Conservation (phyloP, 2,797 vertebrate genomes). For the Masticophis lateralis region DNA sequence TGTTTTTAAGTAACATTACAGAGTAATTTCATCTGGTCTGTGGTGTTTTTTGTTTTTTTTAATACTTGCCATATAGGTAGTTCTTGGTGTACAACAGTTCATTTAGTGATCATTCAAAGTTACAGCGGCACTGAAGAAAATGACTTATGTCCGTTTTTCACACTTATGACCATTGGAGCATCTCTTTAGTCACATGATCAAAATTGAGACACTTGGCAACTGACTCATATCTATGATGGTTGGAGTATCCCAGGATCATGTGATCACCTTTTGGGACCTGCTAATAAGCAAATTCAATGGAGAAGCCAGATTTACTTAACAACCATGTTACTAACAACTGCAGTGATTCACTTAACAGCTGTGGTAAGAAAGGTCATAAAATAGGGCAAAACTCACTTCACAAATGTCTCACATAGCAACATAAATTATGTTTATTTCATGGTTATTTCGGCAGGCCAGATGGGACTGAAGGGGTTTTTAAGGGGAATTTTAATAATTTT, state of each 20-base stretch:
- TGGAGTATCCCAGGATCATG: too few relatives aligned
- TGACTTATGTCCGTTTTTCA: not conserved
- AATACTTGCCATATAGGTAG: slow-evolving; percentile 14
- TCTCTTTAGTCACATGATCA: not conserved
- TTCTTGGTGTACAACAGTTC: not conserved
- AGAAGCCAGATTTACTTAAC: not conserved
- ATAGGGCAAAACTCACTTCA: not conserved
- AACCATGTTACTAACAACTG: not conserved
- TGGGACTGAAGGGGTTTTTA: too few relatives aligned
- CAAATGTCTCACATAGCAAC: not conserved
- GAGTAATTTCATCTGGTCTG: slow-evolving; percentile 18
- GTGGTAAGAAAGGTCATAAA: not conserved
- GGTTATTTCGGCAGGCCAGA: too few relatives aligned
- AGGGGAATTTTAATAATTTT: too few relatives aligned
- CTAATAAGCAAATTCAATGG: not conserved
- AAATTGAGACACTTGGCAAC: not conserved
- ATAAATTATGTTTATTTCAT: not conserved
- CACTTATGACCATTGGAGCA: not conserved
- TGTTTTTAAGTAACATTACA: slow-evolving; percentile 21
- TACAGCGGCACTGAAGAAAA: not conserved
- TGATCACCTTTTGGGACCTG: too few relatives aligned
- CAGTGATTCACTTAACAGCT: not conserved
- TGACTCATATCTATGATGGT: too few relatives aligned
- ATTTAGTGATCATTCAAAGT: not conserved
- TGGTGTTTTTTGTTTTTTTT: not conserved